A percentile compares a stretch with the other conserved stretches of the same genome.
phyloP scores from a whole-genome alignment of 2,113 vertebrate species.

The Amphiprion ocellaris region DNA sequence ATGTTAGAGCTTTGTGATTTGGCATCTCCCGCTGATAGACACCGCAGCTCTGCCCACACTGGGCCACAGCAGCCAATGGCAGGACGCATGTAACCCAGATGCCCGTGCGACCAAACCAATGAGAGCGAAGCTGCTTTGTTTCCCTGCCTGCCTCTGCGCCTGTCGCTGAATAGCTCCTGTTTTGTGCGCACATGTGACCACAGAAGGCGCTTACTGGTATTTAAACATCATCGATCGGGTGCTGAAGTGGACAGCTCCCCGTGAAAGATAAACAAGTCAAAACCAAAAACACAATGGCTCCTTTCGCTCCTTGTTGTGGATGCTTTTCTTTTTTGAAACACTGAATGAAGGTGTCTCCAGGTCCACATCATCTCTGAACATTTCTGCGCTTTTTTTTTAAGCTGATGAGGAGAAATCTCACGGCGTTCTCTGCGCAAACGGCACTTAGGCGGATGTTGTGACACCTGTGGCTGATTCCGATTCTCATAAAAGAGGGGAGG shows the following conservation, averaged over 20 bases:
- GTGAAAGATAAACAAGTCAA: conserved; percentile 15
- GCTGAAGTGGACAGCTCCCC: conserved; percentile 71
- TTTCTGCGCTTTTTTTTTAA: not conserved
- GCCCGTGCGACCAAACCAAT: conserved; percentile 66
- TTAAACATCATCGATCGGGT: conserved; percentile 74
- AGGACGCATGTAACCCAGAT: not conserved
- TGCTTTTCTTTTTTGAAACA: not conserved
- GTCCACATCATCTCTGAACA: conserved; percentile 6
- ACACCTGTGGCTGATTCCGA: conserved; percentile 77
- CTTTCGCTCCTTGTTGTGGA: not conserved
- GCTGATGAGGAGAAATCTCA: not conserved
- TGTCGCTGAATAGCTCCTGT: conserved; percentile 54
- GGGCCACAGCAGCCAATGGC: conserved; percentile 63
- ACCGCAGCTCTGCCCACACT: conserved; percentile 30
- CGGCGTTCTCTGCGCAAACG: not conserved
- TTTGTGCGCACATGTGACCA: conserved; percentile 76
- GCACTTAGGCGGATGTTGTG: conserved; percentile 32
- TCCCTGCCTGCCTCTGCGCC: conserved; percentile 36
- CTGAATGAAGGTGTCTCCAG: not conserved
- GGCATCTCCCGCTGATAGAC: conserved; percentile 26
- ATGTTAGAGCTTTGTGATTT: conserved; percentile 43
- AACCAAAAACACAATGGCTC: conserved; percentile 13
- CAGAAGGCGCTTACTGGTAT: conserved; percentile 75
- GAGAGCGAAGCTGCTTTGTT: conserved; percentile 24
- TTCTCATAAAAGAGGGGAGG: conserved; percentile 8